Evolutionary conservation across 30 jellyfish, hydroid and myxozoan species (phyloP), one percentile per base, ranked within the genome.

Genomic region (Pseudorhiza aurosa): DNA sequence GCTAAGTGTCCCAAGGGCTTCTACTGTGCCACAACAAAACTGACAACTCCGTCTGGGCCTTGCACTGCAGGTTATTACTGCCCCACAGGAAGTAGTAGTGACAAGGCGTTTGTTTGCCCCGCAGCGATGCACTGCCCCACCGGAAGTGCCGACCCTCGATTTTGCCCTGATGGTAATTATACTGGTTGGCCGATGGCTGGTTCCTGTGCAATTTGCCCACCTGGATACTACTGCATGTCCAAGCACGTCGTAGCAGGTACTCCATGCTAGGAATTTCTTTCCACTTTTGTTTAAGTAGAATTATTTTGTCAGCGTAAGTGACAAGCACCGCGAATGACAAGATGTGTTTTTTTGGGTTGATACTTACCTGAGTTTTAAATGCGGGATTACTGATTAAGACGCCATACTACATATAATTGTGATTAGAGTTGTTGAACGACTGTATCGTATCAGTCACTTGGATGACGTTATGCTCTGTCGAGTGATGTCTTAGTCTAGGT

Each of bases 61-160:
- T 92, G 98, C 47, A 30, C 87, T 17, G 70, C 95, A 14, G 98
- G 98, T 0, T 85, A 85, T 75, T 92, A 75, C 68, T 92, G 98
- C 46, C 98, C 98, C 14, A 59, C 78, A 19, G 96, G 96, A 9
- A 92, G 98, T 50, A 51, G 67, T 53, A 85, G 91, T 49, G 89
- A 74, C 62, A 85, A 65, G 51, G 92, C 83, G 12, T 65, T 73
- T 4, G 60, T 60, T 3, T 92, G 98, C 57, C 96, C 96, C 28
- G 80, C 96, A n/a, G 98, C 96, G 5, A 78, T 85, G 96, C 93
- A 85, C 29, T 92, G 98, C 62, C 98, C 98, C 3, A 32, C 63
- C 11, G 96, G 96, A 3, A 92, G 96, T 58, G 86, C 92, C 21
- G 92, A 58, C 55, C 98, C 98, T 21, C 57, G 65, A 19, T 31